Evolutionary conservation across 2,797 vertebrate genomes (phyloP), one percentile per base, ranked within the genome.

Genomic region (Phoeniculus purpureus): DNA sequence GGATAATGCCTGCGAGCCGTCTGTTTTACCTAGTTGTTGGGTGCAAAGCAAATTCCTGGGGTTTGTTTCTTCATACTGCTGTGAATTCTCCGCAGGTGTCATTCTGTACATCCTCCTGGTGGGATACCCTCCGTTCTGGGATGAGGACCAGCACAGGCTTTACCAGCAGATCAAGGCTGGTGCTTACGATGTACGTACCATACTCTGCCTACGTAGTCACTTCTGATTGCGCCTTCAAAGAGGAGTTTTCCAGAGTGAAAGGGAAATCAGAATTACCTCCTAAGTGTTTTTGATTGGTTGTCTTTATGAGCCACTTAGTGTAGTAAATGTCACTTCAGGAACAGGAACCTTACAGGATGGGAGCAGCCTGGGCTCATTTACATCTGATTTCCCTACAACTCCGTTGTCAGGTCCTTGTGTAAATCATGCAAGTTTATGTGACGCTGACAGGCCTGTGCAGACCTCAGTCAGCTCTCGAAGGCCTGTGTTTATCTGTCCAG

Each of bases 151-250:
- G 90, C 99, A 99, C 95, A 97, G 99, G 92, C 98, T 99, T 60
- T 99, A 99, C 87, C 99, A 99, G 96, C 99, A 99, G 97, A 99
- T 99, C 93, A 99, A 99, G 96, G 99, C 99, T 78, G 99, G 99
- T 65, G 99, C 99, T 65, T 99, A 99, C 26, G 99, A 99, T 92
- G 99, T 99, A 97, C 93, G 98, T 98, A 89, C 60, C 48, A 2
- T 23, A 13, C 58, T 75, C 11, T 48, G 23, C 13, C 22, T 47
- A 1, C 21, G 59, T 37, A 27, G 9, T 70, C 87, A 16, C 34
- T 94, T 80, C 3, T n/a, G 50, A 37, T n/a, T 56, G n/a, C 56
- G 23, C 20, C 27, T 74, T 25, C 32, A 23, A 51, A n/a, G 2
- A 25, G 37, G 27, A 59, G 15, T 55, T 84, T 62, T 14, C 27